Percentiles rank a stretch among this genome's conserved stretches.
Conservation (phyloP, 2,113 vertebrate genomes). For the Nothocercus julius region DNA sequence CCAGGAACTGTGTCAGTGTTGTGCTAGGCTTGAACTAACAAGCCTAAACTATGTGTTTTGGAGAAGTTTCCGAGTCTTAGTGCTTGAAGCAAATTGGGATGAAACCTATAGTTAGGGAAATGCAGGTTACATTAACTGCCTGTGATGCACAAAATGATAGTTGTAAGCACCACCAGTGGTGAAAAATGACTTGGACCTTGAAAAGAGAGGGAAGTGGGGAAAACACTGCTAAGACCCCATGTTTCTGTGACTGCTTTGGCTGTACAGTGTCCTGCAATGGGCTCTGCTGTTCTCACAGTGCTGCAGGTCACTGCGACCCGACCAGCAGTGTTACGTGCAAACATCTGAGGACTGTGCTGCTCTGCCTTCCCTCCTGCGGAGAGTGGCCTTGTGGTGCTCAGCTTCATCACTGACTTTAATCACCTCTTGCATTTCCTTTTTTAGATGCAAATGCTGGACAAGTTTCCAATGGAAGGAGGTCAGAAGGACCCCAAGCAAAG, state of each 20-base stretch:
- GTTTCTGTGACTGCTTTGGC: neutral
- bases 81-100: neutral
- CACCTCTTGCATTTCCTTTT: neutral
- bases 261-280: neutral
- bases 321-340: neutral
- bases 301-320: neutral
- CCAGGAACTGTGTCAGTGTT: constrained; percentile 4
- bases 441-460: constrained; percentile 99
- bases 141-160: neutral
- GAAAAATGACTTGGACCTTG: neutral
- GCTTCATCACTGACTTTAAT: neutral
- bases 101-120: neutral
- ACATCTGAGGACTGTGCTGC: neutral
- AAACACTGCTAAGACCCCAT: neutral
- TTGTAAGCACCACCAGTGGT: neutral
- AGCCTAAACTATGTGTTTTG: neutral
- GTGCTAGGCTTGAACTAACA: neutral
- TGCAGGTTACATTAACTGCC: neutral
- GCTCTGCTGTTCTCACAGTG: neutral
- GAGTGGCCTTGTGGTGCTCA: neutral
- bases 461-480: constrained; percentile 98
- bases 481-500: constrained; percentile 98
- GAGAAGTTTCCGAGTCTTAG: neutral
- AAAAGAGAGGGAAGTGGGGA: neutral
- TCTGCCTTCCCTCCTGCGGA: neutral